phyloP scores from a whole-genome alignment of 2,888 invertebrate species.

The Acleris emargana region DNA sequence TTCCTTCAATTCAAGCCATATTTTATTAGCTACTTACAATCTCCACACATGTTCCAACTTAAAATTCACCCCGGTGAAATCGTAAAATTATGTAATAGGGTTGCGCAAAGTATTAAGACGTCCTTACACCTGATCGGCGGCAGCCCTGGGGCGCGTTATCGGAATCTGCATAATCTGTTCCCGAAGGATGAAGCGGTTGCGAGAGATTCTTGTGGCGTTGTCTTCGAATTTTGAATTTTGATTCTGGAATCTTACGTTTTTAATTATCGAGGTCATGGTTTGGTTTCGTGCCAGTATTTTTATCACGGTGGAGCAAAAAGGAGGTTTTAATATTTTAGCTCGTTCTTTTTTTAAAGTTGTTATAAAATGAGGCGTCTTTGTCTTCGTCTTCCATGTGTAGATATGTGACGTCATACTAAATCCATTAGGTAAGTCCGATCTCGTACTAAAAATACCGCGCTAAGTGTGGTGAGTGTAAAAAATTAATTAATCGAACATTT shows the following conservation, averaged over 20 bases:
- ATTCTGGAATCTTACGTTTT: background rate
- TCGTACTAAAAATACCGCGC: too few relatives aligned
- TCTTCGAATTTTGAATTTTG: slow-evolving; percentile 5
- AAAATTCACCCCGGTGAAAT: slow-evolving; percentile 2
- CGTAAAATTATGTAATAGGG: slow-evolving; percentile 19
- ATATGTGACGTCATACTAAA: too few relatives aligned
- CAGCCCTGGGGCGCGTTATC: slow-evolving; percentile 8
- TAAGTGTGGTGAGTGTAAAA: too few relatives aligned
- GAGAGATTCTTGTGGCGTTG: background rate
- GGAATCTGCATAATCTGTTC: slow-evolving; percentile 17
- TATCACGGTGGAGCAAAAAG: too few relatives aligned
- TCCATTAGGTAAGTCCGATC: too few relatives aligned
- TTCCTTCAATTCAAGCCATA: too few relatives aligned
- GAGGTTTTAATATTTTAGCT: too few relatives aligned
- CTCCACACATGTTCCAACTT: background rate
- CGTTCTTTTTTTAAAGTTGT: too few relatives aligned
- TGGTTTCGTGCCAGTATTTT: too few relatives aligned
- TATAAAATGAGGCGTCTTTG: too few relatives aligned
- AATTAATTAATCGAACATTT: too few relatives aligned
- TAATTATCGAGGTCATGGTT: background rate
- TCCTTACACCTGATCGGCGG: slow-evolving; percentile 14
- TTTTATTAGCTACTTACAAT: background rate
- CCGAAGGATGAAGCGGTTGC: slow-evolving; percentile 3
- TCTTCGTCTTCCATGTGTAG: too few relatives aligned
- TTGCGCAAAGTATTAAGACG: slow-evolving; percentile 8